A percentile compares a stretch with the other conserved stretches of the same genome.
Evolutionary conservation across 2,113 vertebrate species (phyloP).

Genomic region (Circaetus cinerascens): DNA sequence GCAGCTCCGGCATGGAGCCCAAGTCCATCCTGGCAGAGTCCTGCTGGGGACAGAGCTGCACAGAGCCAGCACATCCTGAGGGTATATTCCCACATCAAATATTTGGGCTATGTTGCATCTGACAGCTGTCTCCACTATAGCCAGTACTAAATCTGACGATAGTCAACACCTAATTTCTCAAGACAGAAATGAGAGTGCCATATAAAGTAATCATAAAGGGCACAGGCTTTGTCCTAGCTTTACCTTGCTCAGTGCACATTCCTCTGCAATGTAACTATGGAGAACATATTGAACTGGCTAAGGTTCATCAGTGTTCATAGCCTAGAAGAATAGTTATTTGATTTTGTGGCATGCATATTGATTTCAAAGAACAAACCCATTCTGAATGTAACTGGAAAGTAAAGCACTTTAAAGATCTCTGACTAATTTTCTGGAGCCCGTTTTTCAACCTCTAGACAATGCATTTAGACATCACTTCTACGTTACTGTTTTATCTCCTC

Average conservation of each 20-base stretch:
- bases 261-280: neutral
- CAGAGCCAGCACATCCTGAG: neutral
- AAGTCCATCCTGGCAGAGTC: neutral
- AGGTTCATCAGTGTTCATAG: neutral
- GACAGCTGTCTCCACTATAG: conserved; percentile 5
- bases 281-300: neutral
- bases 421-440: neutral
- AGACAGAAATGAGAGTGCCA: neutral
- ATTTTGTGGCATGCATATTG: neutral
- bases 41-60: neutral
- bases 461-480: neutral
- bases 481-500: neutral
- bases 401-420: neutral
- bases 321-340: neutral
- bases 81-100: neutral
- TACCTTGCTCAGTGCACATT: neutral
- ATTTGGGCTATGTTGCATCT: neutral
- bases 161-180: neutral
- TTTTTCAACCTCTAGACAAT: neutral
- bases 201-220: neutral
- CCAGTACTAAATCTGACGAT: neutral
- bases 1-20: neutral
- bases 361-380: neutral
- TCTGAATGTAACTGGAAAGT: neutral
- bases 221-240: neutral